phyloP scores from a whole-genome alignment of 2,113 vertebrate species.

The Alligator sinensis region DNA sequence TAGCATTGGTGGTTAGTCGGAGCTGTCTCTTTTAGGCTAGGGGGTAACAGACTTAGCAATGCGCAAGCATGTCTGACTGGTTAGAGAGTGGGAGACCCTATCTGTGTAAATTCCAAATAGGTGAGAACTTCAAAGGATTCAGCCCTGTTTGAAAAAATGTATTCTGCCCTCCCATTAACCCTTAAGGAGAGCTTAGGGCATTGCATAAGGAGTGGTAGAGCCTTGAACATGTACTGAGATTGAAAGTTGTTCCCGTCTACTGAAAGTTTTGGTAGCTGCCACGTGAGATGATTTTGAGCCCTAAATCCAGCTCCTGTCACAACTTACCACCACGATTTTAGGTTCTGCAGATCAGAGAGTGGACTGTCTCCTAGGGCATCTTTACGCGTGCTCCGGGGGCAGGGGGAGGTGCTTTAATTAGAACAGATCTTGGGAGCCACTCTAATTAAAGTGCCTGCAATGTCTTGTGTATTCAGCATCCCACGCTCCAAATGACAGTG shows the following conservation, averaged over 20 bases:
- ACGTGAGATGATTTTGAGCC: not conserved
- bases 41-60: not conserved
- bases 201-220: not conserved
- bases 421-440: not conserved
- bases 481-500: too few species aligned
- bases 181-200: not conserved
- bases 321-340: not conserved
- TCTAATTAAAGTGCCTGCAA: not conserved
- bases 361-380: not conserved
- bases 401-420: not conserved
- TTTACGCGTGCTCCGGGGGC: not conserved
- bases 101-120: not conserved
- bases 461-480: too few species aligned
- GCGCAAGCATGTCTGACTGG: not conserved
- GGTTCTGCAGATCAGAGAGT: not conserved
- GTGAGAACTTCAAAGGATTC: not conserved
- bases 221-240: not conserved
- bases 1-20: accelerated
- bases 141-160: not conserved
- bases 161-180: not conserved
- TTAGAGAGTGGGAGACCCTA: not conserved
- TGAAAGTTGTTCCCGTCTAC: not conserved
- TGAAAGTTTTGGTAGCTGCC: not conserved
- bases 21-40: not conserved
- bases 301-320: not conserved